Percentiles rank a stretch among this genome's conserved stretches.
These are phyloP conservation scores for Zootermopsis nevadensis DNA, from an alignment of 2,888 invertebrate species.

Conservation along the genomic window DNA sequence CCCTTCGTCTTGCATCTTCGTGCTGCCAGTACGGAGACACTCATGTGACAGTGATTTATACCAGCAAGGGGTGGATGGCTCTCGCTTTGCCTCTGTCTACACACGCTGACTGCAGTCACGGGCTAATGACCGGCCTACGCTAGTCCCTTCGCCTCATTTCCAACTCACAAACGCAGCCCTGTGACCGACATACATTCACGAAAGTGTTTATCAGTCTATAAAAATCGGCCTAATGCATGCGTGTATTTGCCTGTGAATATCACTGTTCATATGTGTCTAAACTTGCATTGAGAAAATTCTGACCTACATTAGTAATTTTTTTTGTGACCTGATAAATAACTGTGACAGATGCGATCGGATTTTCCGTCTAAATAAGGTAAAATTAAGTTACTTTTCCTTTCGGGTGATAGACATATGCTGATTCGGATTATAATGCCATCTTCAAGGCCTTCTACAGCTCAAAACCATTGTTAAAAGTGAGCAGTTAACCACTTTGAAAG, in stretches of 20 bases:
- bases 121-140: not conserved
- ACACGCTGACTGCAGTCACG: not conserved
- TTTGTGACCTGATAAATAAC: no score
- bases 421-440: no score
- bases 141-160: not conserved
- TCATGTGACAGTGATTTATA: conserved; percentile 31
- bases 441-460: no score
- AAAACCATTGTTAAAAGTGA: no score
- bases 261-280: no score
- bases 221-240: not conserved
- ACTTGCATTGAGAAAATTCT: no score
- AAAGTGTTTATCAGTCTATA: conserved; percentile 12
- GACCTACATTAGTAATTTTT: no score
- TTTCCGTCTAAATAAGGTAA: no score
- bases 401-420: no score
- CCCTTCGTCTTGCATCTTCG: conserved; percentile 38
- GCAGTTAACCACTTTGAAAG: no score
- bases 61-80: not conserved
- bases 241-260: not conserved
- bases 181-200: not conserved
- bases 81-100: not conserved
- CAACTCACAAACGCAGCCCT: not conserved
- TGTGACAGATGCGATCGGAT: no score
- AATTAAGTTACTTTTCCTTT: no score
- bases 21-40: conserved; percentile 4